Conservation (phyloP, 2,797 vertebrate genomes). For the Myotis daubentonii region DNA sequence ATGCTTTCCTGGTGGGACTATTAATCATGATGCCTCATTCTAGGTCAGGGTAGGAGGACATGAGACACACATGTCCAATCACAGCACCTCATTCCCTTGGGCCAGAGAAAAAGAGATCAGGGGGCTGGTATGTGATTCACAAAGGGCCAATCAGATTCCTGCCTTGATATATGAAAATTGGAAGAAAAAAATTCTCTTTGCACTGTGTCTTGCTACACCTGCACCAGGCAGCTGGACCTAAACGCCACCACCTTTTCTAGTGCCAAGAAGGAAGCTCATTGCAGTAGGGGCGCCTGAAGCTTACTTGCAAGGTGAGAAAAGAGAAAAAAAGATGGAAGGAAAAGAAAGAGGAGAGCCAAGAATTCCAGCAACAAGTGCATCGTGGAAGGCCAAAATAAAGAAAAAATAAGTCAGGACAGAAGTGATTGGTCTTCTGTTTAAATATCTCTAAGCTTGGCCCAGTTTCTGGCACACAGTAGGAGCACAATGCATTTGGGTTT, state of each 20-base stretch:
- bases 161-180: not conserved
- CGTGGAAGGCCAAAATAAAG: not conserved
- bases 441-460: not conserved
- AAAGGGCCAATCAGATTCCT: not conserved
- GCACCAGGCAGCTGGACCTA: not conserved
- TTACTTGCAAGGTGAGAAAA: not conserved
- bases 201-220: not conserved
- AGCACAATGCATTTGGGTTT: not conserved
- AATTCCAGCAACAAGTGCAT: not conserved
- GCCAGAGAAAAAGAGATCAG: not conserved
- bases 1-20: not conserved
- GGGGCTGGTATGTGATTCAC: not conserved
- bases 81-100: not conserved
- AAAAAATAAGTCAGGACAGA: not conserved
- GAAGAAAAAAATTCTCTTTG: not conserved
- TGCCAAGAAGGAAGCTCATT: not conserved
- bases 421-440: not conserved
- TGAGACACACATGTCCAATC: not conserved
- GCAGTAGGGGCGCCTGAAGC: not conserved
- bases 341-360: not conserved
- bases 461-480: not conserved
- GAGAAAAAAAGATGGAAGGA: not conserved
- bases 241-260: not conserved
- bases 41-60: not conserved
- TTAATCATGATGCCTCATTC: not conserved